Conservation (phyloP, 1,140 invertebrate genomes). For the Zophobas atratus region DNA sequence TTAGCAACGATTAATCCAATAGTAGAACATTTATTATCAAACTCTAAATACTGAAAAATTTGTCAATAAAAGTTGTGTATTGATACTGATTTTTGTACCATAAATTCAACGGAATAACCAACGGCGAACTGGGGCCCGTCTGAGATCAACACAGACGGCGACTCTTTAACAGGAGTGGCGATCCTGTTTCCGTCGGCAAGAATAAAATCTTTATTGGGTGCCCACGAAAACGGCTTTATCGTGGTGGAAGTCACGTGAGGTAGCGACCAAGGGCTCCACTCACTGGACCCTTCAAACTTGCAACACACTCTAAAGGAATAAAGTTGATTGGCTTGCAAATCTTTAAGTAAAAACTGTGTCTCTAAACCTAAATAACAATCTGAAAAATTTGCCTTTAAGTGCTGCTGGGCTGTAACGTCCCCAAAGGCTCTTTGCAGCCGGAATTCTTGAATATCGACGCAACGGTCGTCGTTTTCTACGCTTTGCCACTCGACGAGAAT, state of each 20-base stretch:
- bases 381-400: conserved; percentile 54
- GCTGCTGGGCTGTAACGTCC: conserved; percentile 56
- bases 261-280: conserved; percentile 63
- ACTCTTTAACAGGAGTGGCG: conserved; percentile 44
- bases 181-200: conserved; percentile 60
- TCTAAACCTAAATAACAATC: conserved; percentile 61
- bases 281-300: conserved; percentile 60
- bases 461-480: conserved; percentile 57
- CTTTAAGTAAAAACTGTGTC: conserved; percentile 59
- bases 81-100: conserved; percentile 53
- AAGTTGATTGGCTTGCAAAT: conserved; percentile 55
- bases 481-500: conserved; percentile 61
- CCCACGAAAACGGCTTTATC: conserved; percentile 59
- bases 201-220: conserved; percentile 49
- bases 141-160: conserved; percentile 53
- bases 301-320: conserved; percentile 63
- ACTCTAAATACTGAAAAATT: conserved; percentile 61
- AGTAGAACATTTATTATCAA: conserved; percentile 53
- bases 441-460: conserved; percentile 63
- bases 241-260: conserved; percentile 57
- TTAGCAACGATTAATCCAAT: conserved; percentile 54
- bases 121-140: conserved; percentile 57
- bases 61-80: conserved; percentile 9
- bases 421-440: conserved; percentile 60
- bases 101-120: conserved; percentile 62